These are phyloP conservation scores for Ia io DNA, from an alignment of 2,113 vertebrate species.

Conservation along the genomic window DNA sequence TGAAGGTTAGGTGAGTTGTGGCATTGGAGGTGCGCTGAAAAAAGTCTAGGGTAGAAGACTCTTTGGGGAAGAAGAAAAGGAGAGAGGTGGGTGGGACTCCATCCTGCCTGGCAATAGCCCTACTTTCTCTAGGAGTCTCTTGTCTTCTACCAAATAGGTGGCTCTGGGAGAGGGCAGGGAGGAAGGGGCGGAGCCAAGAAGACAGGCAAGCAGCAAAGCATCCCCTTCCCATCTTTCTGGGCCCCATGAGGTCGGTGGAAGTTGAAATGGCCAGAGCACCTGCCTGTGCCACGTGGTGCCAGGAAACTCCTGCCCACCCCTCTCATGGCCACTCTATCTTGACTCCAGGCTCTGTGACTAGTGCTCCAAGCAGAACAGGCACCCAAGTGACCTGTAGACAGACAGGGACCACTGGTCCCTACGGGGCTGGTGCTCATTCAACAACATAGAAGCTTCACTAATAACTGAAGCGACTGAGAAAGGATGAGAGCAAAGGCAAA, in stretches of 20 bases:
- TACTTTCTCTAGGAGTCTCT: neutral
- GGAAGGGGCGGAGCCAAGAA: neutral
- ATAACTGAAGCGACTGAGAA: neutral
- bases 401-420: neutral
- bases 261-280: neutral
- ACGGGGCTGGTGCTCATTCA: neutral
- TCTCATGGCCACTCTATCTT: neutral
- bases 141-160: neutral
- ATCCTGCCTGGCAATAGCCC: too few relatives aligned
- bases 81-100: neutral
- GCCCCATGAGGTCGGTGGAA: accelerated
- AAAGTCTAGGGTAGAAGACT: neutral
- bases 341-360: neutral
- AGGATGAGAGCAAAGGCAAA: neutral
- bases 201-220: too few relatives aligned
- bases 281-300: accelerated
- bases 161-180: neutral
- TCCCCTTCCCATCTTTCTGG: too few relatives aligned
- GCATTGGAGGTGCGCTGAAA: neutral
- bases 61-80: neutral
- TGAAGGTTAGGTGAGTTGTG: neutral
- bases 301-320: neutral
- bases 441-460: neutral
- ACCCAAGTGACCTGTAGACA: neutral
- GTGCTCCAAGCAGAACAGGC: neutral